A percentile compares a stretch with the other conserved stretches of the same genome.
phyloP scores from a whole-genome alignment of 2,888 invertebrate species.

The Aricia artaxerxes region DNA sequence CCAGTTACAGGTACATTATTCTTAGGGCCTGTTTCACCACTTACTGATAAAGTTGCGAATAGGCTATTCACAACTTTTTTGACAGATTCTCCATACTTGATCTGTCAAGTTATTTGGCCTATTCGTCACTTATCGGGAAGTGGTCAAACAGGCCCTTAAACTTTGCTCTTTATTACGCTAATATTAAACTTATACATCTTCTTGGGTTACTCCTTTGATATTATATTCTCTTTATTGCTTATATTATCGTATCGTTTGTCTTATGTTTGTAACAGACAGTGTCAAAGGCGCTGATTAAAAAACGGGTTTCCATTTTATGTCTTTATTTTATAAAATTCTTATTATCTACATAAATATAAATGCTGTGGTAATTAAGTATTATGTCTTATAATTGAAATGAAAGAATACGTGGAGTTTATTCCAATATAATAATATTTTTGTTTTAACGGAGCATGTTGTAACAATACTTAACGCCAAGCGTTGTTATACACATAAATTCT shows the following conservation, averaged over 20 bases:
- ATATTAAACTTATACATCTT: not conserved
- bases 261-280: not conserved
- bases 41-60: too few relatives aligned
- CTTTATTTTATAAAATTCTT: constrained; percentile 28
- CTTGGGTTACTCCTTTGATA: not conserved
- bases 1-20: constrained; percentile 7
- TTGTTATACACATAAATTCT: not conserved
- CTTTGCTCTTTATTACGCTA: not conserved
- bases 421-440: not conserved
- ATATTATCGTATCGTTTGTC: not conserved
- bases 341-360: constrained; percentile 21
- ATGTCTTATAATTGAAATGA: not conserved
- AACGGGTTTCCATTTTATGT: not conserved
- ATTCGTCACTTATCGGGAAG: too few relatives aligned
- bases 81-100: too few relatives aligned
- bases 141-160: not conserved
- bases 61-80: too few relatives aligned
- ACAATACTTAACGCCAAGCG: constrained; percentile 1
- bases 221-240: not conserved
- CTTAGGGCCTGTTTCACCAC: not conserved
- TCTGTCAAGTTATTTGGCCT: too few relatives aligned
- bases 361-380: not conserved
- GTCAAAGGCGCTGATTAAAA: not conserved
- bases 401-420: not conserved
- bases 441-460: constrained; percentile 11